A percentile compares a stretch with the other conserved stretches of the same genome.
These are phyloP conservation scores for Sciaenops ocellatus DNA, from an alignment of 2,797 vertebrate genomes.

Conservation along the genomic window DNA sequence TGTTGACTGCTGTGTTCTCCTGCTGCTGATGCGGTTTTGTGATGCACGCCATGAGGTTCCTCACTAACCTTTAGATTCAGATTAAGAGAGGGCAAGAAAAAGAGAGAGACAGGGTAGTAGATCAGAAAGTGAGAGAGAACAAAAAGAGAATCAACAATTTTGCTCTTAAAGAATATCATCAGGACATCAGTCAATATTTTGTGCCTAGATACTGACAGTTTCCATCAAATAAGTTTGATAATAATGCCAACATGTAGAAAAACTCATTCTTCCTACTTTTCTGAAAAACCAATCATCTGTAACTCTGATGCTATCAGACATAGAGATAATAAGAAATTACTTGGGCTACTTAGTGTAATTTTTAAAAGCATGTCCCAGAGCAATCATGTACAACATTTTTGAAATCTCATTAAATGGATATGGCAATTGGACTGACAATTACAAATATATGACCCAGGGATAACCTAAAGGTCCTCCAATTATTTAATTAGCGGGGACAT, in stretches of 20 bases:
- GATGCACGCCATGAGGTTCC: constrained; percentile 84
- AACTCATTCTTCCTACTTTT: constrained; percentile 12
- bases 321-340: constrained; percentile 25
- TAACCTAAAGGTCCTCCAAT: neutral
- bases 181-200: constrained; percentile 10
- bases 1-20: constrained; percentile 75
- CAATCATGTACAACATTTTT: constrained; percentile 12
- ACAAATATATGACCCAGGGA: constrained; percentile 3
- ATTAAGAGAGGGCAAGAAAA: constrained; percentile 1
- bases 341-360: constrained; percentile 7
- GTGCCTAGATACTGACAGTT: constrained; percentile 5
- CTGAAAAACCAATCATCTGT: constrained; percentile 32
- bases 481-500: neutral
- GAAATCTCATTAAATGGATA: constrained; percentile 24
- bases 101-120: neutral
- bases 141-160: neutral
- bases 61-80: constrained; percentile 85
- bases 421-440: constrained; percentile 15
- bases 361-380: constrained; percentile 15
- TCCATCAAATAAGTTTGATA: constrained; percentile 4
- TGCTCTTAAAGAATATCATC: constrained; percentile 4
- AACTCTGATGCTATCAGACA: constrained; percentile 26
- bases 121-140: neutral
- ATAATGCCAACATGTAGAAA: neutral
- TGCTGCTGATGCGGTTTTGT: constrained; percentile 72